Evolutionary conservation across 1,140 invertebrate genomes (phyloP).

Genomic region (Cydia pomonella): DNA sequence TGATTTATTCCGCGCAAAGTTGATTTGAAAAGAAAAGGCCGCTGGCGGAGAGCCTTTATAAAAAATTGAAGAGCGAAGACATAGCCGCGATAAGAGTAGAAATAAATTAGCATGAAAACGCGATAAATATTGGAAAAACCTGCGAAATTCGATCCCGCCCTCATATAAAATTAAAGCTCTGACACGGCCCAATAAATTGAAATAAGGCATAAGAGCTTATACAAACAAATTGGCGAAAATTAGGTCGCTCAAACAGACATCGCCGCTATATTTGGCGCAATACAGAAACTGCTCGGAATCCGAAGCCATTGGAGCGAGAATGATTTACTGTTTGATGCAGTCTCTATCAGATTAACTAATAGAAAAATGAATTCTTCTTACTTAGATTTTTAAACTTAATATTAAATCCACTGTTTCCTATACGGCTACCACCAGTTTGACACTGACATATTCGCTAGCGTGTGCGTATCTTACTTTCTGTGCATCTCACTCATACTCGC

Average conservation of each 20-base stretch:
- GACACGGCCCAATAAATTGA: slow-evolving; percentile 32
- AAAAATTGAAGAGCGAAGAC: slow-evolving; percentile 33
- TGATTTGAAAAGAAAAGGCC: slow-evolving; percentile 30
- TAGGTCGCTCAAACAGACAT: slow-evolving; percentile 30
- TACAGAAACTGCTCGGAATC: not conserved
- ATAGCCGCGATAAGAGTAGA: slow-evolving; percentile 24
- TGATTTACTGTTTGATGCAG: slow-evolving; percentile 15
- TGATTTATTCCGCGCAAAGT: slow-evolving; percentile 27
- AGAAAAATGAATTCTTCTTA: too few species aligned
- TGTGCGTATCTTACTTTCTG: too few species aligned
- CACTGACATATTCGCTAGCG: too few species aligned
- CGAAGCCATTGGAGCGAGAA: not conserved
- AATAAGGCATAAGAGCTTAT: slow-evolving; percentile 30
- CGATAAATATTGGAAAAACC: slow-evolving; percentile 32
- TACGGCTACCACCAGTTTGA: too few species aligned
- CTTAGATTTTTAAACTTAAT: too few species aligned
- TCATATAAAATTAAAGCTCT: slow-evolving; percentile 30
- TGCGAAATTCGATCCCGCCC: slow-evolving; percentile 25
- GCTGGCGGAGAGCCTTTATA: slow-evolving; percentile 22
- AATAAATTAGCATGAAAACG: slow-evolving; percentile 33
- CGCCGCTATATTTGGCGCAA: slow-evolving; percentile 14
- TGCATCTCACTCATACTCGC: too few species aligned
- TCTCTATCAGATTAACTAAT: not conserved
- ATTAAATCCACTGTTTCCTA: too few species aligned
- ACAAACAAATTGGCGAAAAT: slow-evolving; percentile 31